Percentiles rank a stretch among this genome's conserved stretches.
Evolutionary conservation across 2,888 invertebrate species (phyloP).

Genomic region (Cephus runcator): DNA sequence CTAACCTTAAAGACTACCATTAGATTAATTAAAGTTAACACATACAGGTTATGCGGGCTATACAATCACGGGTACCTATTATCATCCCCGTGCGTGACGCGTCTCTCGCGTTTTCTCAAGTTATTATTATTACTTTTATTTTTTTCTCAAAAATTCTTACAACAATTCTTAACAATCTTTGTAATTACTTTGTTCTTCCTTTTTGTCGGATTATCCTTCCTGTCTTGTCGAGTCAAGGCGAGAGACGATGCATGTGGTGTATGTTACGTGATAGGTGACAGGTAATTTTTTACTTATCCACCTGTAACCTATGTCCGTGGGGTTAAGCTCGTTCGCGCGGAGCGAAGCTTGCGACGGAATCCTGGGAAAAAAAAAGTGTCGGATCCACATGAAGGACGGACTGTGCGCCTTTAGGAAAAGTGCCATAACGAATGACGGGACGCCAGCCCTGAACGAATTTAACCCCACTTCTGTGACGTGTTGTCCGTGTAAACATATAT

Average conservation of each 20-base stretch:
- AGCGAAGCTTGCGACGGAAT: not conserved
- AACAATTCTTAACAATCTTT: not conserved
- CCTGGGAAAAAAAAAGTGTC: not conserved
- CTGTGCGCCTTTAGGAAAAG: not conserved
- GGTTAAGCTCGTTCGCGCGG: not conserved
- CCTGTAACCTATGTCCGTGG: not conserved
- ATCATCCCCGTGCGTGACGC: not conserved
- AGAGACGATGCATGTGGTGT: not conserved
- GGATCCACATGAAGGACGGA: not conserved
- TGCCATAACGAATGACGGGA: not conserved
- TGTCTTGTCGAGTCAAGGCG: not conserved
- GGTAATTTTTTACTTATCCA: not conserved
- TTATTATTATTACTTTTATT: not conserved
- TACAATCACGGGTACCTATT: slow-evolving; percentile 16
- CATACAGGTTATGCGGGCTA: slow-evolving; percentile 38
- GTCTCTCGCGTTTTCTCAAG: not conserved
- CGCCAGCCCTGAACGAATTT: not conserved
- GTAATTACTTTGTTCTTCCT: not conserved
- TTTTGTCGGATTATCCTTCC: not conserved
- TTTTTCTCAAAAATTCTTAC: not conserved
- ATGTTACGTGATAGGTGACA: not conserved
- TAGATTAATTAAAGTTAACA: slow-evolving; percentile 36
- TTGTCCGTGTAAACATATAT: not conserved
- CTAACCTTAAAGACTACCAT: slow-evolving; percentile 24
- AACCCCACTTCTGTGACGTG: not conserved